Base-by-base conservation (phyloP, 2,888 invertebrate genomes). In the Pemphredon lugubris region DNA sequence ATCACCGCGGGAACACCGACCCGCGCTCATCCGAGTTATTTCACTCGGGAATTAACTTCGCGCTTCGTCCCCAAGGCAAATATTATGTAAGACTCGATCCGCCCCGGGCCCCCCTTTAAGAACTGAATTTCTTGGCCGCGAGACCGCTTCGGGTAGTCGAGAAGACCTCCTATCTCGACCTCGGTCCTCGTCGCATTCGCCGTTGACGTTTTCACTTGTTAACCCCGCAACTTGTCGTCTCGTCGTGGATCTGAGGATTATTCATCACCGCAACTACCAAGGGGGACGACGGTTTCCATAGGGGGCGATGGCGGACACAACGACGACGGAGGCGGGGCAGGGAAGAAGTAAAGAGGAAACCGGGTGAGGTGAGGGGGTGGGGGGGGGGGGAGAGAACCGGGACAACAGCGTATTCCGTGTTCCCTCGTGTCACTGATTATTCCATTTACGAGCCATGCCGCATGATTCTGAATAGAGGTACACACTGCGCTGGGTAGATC, bases 361-460 rank as follows among this genome's bases (percentile, higher is more conserved):
- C 53, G 30, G 63, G 57, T 57, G 54, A 68, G 59, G 61, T 69
- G 57, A 61, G 57, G 69, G 51, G 60, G 48, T 39, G 34, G 58
- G 47, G 11, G 59, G 63, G 57, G 67, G 57, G 63, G 42, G 66
- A 72, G 66, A 59, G 66, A 70, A 79, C 72, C 73, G 75, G 78
- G 82, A 83, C 84, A 84, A 84, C 80, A 77, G 81, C 79, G 82
- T 81, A 82, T 83, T 83, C 82, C 79, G 58, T 81, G 82, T 80
- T 83, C 83, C 80, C 83, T 79, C 85, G 83, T 85, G 84, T 86
- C 85, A 83, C 87, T 86, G 86, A 86, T 87, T 84, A 86, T 86
- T 86, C 84, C 85, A 86, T 86, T 86, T 84, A 81, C 82, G 75
- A 83, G 77, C 78, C 80, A 77, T 81, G 82, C 83, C 78, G 82